phyloP scores from a whole-genome alignment of 92 coral and sea anemone species.

The Palythoa caribaeorum region DNA sequence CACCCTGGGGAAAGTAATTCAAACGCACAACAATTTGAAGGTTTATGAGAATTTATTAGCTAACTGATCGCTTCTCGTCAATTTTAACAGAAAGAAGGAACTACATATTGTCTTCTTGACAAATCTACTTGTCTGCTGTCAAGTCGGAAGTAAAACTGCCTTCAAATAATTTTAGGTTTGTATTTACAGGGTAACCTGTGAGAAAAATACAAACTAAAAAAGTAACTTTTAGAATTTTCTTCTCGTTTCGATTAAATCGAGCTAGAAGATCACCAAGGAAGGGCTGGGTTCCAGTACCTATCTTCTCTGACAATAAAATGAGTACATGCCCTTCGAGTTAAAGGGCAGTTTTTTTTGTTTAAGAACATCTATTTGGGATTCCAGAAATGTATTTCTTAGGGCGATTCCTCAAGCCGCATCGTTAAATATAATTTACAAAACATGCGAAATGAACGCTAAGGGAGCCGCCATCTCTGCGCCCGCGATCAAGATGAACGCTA shows the following conservation, averaged over 20 bases:
- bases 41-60: conserved; percentile 16
- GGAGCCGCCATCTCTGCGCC: no score
- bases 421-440: no score
- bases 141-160: background rate
- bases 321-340: background rate
- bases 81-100: background rate
- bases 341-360: no score
- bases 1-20: background rate
- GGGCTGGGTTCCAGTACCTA: background rate
- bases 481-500: no score
- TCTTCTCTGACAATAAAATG: background rate
- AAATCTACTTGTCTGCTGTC: background rate
- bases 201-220: background rate
- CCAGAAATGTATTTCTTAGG: no score
- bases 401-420: no score
- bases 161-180: background rate
- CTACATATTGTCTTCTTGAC: background rate
- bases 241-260: background rate
- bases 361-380: no score
- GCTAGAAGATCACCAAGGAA: no score
- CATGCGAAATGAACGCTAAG: no score
- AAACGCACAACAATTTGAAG: background rate
- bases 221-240: background rate
- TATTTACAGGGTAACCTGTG: background rate
- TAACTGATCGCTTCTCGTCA: background rate